These are phyloP conservation scores for Chaetura pelagica DNA, from an alignment of 2,113 vertebrate species.

Conservation along the genomic window DNA sequence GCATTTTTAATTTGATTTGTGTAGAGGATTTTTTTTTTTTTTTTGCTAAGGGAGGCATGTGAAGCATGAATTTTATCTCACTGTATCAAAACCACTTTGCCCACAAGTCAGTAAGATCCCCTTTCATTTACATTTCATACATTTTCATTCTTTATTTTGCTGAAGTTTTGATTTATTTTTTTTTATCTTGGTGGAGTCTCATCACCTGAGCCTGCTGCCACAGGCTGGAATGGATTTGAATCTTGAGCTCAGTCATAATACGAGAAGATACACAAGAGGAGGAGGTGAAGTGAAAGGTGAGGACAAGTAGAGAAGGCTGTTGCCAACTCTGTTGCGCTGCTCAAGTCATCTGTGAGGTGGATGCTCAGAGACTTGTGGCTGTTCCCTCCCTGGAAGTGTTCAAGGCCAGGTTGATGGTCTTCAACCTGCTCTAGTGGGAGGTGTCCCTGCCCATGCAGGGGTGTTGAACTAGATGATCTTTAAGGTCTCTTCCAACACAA, in stretches of 20 bases:
- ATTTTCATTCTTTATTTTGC: not conserved
- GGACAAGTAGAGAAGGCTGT: not conserved
- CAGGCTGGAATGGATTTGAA: not conserved
- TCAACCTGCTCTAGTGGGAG: too few relatives aligned
- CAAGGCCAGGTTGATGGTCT: too few relatives aligned
- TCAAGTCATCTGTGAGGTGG: not conserved
- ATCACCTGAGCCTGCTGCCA: not conserved
- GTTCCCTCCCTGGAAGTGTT: too few relatives aligned
- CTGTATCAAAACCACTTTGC: not conserved
- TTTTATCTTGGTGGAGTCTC: not conserved
- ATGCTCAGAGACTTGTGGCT: too few relatives aligned
- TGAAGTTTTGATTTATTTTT: not conserved
- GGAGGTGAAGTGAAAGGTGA: not conserved
- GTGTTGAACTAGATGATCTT: too few relatives aligned
- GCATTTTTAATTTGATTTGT: conserved; percentile 10
- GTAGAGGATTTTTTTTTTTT: not conserved
- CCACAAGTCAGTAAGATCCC: not conserved
- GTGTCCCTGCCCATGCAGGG: too few relatives aligned
- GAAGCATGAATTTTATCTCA: conserved; percentile 5
- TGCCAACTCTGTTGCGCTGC: not conserved
- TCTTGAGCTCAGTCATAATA: not conserved
- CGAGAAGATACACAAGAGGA: not conserved
- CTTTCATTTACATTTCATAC: not conserved
- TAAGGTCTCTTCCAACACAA: too few relatives aligned
- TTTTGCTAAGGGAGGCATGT: not conserved